phyloP scores from a whole-genome alignment of 53 echinoderm and acorn worm genomes.

The Antedon mediterranea region DNA sequence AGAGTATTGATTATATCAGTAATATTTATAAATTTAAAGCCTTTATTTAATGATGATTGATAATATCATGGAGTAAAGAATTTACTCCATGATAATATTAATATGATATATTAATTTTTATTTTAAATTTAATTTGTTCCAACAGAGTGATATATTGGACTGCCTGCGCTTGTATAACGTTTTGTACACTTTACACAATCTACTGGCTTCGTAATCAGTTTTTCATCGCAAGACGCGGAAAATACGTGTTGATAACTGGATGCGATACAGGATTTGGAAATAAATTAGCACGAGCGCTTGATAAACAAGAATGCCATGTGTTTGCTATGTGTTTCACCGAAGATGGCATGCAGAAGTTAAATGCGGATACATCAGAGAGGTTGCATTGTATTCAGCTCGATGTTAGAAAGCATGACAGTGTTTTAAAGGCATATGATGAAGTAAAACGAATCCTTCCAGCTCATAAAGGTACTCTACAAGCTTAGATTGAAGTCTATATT shows the following conservation, averaged over 20 bases:
- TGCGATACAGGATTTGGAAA: conserved; percentile 40
- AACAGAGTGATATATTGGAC: neutral
- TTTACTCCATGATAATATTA: too few relatives aligned
- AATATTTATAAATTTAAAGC: too few relatives aligned
- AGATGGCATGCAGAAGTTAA: conserved; percentile 7
- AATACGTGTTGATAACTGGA: conserved; percentile 24
- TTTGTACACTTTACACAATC: neutral
- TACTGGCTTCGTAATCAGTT: neutral
- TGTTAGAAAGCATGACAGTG: conserved; percentile 20
- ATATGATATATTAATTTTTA: too few relatives aligned
- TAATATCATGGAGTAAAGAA: too few relatives aligned
- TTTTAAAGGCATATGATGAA: conserved; percentile 17
- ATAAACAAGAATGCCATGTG: conserved; percentile 22
- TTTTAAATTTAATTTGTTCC: too few relatives aligned
- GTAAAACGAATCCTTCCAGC: conserved; percentile 6
- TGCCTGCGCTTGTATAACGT: neutral
- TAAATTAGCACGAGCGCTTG: conserved; percentile 16
- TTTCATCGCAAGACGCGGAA: neutral
- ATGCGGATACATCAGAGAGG: conserved; percentile 7
- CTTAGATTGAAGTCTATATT: too few relatives aligned
- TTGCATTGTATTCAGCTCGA: conserved; percentile 22
- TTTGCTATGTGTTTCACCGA: conserved; percentile 30
- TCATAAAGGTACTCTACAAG: conserved; percentile 2
- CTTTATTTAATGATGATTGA: too few relatives aligned
- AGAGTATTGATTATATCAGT: too few relatives aligned